Base-by-base conservation (phyloP, 2,888 invertebrate species). In the Noctua janthe region DNA sequence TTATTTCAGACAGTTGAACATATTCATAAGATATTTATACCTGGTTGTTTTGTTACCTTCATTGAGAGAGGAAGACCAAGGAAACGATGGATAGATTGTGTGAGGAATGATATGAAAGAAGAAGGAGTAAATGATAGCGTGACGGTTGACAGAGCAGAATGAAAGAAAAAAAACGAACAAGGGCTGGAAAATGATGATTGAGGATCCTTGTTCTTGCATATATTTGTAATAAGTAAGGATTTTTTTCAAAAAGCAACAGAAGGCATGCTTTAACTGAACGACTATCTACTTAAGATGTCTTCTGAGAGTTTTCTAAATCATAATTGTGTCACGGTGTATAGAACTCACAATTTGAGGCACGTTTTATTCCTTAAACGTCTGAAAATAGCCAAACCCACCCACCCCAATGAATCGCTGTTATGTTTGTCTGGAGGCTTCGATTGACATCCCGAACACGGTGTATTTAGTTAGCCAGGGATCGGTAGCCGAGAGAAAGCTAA, bases 321-420 rank as follows among this genome's bases (percentile, higher is more conserved):
- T 62, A 62, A 29, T 29, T 7, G 62, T 29, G 29, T 29, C 2
- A 62, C 62, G 15, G 62, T 13, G 59, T 59, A 29, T 6, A n/a
- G 59, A n/a, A 59, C 6, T 15, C n/a, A 59, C 13, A 59, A 35
- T 7, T 62, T 17, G 15, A 62, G 29, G 1, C 8, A 20, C 23
- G n/a, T 39, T 11, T 39, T 11, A 47, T 6, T 23, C 3, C 29
- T 17, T 23, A 29, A 70, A 59, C 15, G 7, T 23, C 51, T 74
- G 10, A 75, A 47, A 39, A 29, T 51, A 76, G 6, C 8, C 74
- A 13, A 20, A n/a, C n/a, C n/a, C n/a, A n/a, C n/a, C n/a, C 39
- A n/a, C 35, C 11, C 17, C 72, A 79, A 82, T 79, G 23, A 82
- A 82, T 51, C 8, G 62, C 11, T 87, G 76, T 71, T 76, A 54